Evolutionary conservation across 2,797 vertebrate genomes (phyloP).

Genomic region (Urophycis tenuis): DNA sequence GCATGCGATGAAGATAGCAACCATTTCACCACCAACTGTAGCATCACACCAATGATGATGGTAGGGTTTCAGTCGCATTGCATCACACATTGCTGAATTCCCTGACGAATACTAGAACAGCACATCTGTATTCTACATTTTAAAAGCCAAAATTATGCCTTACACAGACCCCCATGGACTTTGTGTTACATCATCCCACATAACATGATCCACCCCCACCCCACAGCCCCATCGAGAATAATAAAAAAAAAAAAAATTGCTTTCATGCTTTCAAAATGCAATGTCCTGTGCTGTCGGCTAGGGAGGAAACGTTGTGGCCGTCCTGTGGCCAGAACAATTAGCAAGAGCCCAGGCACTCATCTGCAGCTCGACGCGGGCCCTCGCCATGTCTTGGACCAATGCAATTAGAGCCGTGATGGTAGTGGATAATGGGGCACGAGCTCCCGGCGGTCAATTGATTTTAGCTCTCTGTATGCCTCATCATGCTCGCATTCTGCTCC

Average conservation of each 20-base stretch:
- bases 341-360: conserved; percentile 38
- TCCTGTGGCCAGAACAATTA: conserved; percentile 41
- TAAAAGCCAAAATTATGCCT: no score
- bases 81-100: no score
- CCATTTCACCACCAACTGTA: not conserved
- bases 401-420: conserved; percentile 10
- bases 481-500: not conserved
- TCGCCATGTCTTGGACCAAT: not conserved
- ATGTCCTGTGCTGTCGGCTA: conserved; percentile 15
- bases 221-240: not conserved
- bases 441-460: conserved; percentile 5
- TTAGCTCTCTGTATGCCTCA: not conserved
- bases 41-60: no score
- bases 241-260: not conserved
- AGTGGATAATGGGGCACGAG: conserved; percentile 27
- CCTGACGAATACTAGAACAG: no score
- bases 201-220: not conserved
- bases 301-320: conserved; percentile 40
- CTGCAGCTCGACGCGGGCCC: conserved; percentile 13
- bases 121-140: no score
- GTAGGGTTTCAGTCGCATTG: no score
- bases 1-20: not conserved
- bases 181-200: not conserved
- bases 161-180: not conserved
- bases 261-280: conserved; percentile 39